Evolutionary conservation across 2,888 invertebrate genomes (phyloP), one percentile per base, ranked within the genome.

Genomic region (Trimorus sp.): DNA sequence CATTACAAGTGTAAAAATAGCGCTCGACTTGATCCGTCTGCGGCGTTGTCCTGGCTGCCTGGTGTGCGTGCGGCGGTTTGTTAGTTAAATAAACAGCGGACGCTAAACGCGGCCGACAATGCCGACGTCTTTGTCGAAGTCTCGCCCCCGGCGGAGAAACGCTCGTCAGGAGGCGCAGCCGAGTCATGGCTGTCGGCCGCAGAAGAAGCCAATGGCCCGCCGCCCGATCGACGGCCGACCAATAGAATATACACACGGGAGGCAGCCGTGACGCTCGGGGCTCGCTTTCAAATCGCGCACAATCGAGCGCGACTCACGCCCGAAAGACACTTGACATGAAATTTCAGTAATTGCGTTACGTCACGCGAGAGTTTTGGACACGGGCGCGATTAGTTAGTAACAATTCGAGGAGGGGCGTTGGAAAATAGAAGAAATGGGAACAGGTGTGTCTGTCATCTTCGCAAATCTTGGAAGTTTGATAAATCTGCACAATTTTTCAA

Each of bases 71-170:
- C 63, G 75, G 74, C 63, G 75, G 80, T 87, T 89, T 89, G 89
- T 89, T 89, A 89, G 89, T 89, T 89, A 89, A 89, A 89, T 89
- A 89, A 89, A 89, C 88, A 88, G 71, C 80, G 83, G 66, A 83
- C 66, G 54, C 77, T 76, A 79, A 79, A 84, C 80, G 75, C 79
- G 54, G 26, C 78, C 58, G 83, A 84, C 84, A 85, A 87, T 85
- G 87, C 84, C 79, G 84, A 71, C 48, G 40, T 85, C 86, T 86
- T 88, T 88, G 88, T 88, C 86, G 68, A 73, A 40, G 54, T 54
- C 54, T 78, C 75, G 76, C 66, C 4, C 26, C 60, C 59, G 82
- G 75, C 82, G 59, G 76, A 82, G 68, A 63, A 74, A 69, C 66
- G 38, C 76, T 51, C 77, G 54, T 65, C 85, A 74, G 69, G 66